Conservation (phyloP, 2,797 vertebrate species). For the Helarctos malayanus region DNA sequence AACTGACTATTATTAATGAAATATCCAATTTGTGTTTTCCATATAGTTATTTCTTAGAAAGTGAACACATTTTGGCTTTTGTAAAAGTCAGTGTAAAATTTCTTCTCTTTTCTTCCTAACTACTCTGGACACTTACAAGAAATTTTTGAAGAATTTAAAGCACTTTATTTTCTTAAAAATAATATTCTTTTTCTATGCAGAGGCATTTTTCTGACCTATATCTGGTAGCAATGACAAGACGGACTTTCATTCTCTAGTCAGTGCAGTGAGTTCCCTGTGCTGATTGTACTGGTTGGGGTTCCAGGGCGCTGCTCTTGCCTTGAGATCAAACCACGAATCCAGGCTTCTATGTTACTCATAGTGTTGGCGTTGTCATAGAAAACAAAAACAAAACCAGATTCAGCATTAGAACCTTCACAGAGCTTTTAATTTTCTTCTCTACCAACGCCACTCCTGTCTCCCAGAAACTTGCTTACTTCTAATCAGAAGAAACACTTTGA, state of each 20-base stretch:
- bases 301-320: not conserved
- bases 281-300: constrained; percentile 25
- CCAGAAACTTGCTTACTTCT: not conserved
- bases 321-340: constrained; percentile 55
- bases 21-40: constrained; percentile 22
- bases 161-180: constrained; percentile 44
- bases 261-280: not conserved
- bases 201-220: not conserved
- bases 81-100: not conserved
- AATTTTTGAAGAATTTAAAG: constrained; percentile 36
- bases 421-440: constrained; percentile 32
- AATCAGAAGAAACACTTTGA: constrained; percentile 74
- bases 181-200: not conserved
- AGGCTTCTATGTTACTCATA: not conserved
- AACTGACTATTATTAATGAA: not conserved
- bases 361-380: constrained; percentile 3
- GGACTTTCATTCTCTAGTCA: not conserved
- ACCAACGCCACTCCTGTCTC: not conserved
- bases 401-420: constrained; percentile 60
- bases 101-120: not conserved
- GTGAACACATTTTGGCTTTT: not conserved
- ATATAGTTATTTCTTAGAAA: constrained; percentile 31
- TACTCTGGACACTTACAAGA: not conserved
- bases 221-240: not conserved
- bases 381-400: not conserved